A percentile compares a stretch with the other conserved stretches of the same genome.
phyloP scores from a whole-genome alignment of 2,888 invertebrate species.

The Callimorpha dominula region DNA sequence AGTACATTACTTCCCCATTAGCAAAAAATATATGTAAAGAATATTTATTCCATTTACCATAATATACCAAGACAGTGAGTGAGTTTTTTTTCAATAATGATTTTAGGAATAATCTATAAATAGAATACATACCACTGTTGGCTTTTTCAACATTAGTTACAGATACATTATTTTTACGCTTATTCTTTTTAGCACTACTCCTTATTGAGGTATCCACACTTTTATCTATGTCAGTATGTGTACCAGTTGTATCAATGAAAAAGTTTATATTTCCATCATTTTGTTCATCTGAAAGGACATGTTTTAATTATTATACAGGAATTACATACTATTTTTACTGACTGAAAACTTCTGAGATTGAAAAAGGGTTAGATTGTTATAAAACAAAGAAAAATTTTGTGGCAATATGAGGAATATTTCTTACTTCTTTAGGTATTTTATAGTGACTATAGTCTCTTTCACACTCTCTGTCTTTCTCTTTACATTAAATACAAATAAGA shows the following conservation, averaged over 20 bases:
- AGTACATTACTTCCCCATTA: neutral
- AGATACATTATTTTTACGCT: constrained; percentile 43
- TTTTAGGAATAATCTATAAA: neutral
- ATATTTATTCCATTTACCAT: neutral
- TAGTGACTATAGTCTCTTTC: too few species aligned
- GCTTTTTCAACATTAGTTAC: constrained; percentile 23
- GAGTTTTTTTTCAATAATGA: neutral
- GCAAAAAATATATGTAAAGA: neutral
- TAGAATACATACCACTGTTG: constrained; percentile 15
- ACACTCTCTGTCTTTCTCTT: too few species aligned
- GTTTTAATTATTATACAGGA: neutral
- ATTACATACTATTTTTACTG: neutral
- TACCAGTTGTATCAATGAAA: constrained; percentile 61
- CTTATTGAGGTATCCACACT: constrained; percentile 29
- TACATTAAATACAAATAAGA: too few species aligned
- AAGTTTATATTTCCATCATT: constrained; percentile 43
- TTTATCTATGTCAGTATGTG: constrained; percentile 18
- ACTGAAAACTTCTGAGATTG: neutral
- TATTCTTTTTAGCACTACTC: constrained; percentile 56
- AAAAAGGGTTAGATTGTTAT: too few species aligned
- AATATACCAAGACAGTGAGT: too few species aligned
- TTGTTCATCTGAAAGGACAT: constrained; percentile 33
- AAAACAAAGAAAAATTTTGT: too few species aligned
- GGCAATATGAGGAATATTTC: too few species aligned
- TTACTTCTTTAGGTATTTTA: too few species aligned